Conservation (phyloP, 2,113 vertebrate species). For the Zeus faber region DNA sequence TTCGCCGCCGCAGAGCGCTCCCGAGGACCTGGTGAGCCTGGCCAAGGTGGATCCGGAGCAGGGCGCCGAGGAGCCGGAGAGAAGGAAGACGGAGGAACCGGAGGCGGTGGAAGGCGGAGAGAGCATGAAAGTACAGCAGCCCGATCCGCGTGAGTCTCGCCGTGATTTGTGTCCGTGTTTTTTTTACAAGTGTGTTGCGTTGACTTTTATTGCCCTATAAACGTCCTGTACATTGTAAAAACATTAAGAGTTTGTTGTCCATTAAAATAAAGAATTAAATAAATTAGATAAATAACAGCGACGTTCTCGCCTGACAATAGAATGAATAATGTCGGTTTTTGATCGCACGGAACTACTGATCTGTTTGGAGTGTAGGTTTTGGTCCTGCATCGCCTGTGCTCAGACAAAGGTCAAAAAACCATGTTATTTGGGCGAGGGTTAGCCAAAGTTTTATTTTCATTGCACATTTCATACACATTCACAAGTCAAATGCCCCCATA, state of each 20-base stretch:
- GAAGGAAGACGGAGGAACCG: slow-evolving; percentile 43
- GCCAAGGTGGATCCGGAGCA: slow-evolving; percentile 57
- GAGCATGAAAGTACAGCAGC: slow-evolving; percentile 32
- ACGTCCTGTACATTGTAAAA: slow-evolving; percentile 68
- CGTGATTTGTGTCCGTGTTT: slow-evolving; percentile 46
- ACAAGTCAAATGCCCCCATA: too few relatives aligned
- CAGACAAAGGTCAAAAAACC: too few relatives aligned
- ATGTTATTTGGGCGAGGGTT: too few relatives aligned
- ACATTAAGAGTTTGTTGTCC: slow-evolving; percentile 67
- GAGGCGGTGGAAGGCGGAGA: slow-evolving; percentile 49
- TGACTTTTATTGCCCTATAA: slow-evolving; percentile 72
- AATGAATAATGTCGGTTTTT: too few relatives aligned
- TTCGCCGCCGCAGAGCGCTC: slow-evolving; percentile 37
- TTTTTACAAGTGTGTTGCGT: slow-evolving; percentile 33
- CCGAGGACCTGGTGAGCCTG: slow-evolving; percentile 53
- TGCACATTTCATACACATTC: too few relatives aligned
- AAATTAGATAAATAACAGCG: slow-evolving; percentile 55
- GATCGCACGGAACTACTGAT: too few relatives aligned
- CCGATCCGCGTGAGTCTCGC: slow-evolving; percentile 49
- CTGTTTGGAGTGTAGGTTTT: too few relatives aligned
- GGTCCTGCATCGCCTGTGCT: too few relatives aligned
- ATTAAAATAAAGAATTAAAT: slow-evolving; percentile 63
- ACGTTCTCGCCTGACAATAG: too few relatives aligned
- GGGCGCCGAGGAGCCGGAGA: slow-evolving; percentile 42
- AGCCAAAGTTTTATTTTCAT: too few relatives aligned